A percentile compares a stretch with the other conserved stretches of the same genome.
phyloP scores from a whole-genome alignment of 2,113 vertebrate species.

The Laticauda laticaudata region DNA sequence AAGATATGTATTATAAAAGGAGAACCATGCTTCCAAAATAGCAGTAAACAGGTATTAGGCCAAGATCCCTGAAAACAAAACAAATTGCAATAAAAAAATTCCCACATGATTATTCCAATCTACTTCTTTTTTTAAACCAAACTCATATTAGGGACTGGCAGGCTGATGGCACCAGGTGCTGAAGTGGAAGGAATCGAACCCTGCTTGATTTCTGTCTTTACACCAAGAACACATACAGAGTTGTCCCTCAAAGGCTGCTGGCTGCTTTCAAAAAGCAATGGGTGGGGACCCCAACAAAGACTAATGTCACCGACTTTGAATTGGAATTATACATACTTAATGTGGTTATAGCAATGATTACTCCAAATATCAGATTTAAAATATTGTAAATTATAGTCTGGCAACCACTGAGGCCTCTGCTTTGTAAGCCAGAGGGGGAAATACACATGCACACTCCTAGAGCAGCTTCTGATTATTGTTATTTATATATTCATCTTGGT shows the following conservation, averaged over 20 bases:
- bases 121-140: background rate
- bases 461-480: background rate
- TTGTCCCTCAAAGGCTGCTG: background rate
- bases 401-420: background rate
- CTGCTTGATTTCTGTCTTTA: background rate
- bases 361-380: background rate
- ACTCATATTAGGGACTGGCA: background rate
- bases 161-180: background rate
- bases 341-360: background rate
- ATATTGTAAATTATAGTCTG: background rate
- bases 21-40: no score
- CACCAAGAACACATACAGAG: background rate
- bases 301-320: background rate
- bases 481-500: background rate
- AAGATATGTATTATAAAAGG: background rate
- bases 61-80: background rate
- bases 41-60: background rate
- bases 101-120: background rate
- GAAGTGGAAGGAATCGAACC: background rate
- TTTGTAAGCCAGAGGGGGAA: background rate
- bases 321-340: background rate
- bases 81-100: background rate
- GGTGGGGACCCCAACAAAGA: background rate
- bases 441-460: background rate
- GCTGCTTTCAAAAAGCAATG: background rate